These are phyloP conservation scores for Pygmarrhopalites habei DNA, from an alignment of 1,140 invertebrate genomes.

Conservation along the genomic window DNA sequence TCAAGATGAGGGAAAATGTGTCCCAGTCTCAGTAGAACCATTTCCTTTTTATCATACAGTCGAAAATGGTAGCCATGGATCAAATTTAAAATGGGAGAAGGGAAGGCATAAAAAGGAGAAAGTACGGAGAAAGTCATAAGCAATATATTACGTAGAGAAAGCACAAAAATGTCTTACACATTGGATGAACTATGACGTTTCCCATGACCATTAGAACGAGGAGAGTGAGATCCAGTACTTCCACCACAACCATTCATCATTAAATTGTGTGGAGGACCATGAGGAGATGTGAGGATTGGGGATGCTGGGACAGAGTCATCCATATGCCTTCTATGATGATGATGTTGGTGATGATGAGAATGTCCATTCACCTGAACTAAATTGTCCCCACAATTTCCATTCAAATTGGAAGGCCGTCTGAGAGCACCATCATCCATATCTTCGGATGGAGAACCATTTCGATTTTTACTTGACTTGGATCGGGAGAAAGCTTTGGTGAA, in stretches of 20 bases:
- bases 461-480: constrained; percentile 53
- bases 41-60: no score
- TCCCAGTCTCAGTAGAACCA: no score
- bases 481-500: constrained; percentile 96
- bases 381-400: constrained; percentile 1
- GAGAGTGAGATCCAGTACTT: constrained; percentile 21
- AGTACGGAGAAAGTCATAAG: no score
- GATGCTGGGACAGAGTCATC: constrained; percentile 48
- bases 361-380: constrained; percentile 12
- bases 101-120: no score
- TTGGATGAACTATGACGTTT: constrained; percentile 49
- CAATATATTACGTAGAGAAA: no score
- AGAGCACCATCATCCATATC: constrained; percentile 48
- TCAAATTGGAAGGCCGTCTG: constrained; percentile 17
- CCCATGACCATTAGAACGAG: constrained; percentile 35
- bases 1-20: no score
- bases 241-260: constrained; percentile 36
- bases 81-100: no score
- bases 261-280: constrained; percentile 9
- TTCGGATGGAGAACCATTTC: constrained; percentile 54
- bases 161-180: constrained; percentile 45
- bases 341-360: constrained; percentile 40
- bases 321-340: constrained; percentile 43
- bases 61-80: no score
- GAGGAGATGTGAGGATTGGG: constrained; percentile 43